Conservation (phyloP, 2,113 vertebrate genomes). For the Herpetotheres cachinnans region DNA sequence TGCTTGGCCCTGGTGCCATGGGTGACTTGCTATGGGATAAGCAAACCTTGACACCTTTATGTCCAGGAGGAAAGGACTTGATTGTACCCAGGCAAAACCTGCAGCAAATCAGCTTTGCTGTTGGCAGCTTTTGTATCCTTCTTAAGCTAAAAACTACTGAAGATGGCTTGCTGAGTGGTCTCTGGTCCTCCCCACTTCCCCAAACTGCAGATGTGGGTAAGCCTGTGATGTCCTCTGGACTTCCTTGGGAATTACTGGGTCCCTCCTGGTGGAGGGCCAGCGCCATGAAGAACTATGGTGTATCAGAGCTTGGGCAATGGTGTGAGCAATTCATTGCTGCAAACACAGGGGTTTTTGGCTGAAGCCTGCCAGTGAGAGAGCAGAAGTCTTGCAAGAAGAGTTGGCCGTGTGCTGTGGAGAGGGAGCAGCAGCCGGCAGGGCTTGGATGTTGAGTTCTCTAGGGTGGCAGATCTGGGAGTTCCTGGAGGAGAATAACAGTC, state of each 20-base stretch:
- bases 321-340: neutral
- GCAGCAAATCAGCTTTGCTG: neutral
- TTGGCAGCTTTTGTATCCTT: neutral
- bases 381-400: neutral
- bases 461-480: neutral
- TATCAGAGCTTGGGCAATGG: neutral
- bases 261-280: fast-evolving
- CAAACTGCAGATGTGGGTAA: fast-evolving
- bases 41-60: neutral
- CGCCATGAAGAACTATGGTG: neutral
- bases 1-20: neutral
- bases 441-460: neutral
- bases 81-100: neutral
- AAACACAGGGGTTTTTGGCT: neutral
- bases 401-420: neutral
- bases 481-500: neutral
- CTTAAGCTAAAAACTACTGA: neutral
- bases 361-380: neutral
- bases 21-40: neutral
- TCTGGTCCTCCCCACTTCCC: neutral
- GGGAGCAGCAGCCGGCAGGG: neutral
- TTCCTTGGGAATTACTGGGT: neutral
- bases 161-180: neutral
- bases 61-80: neutral
- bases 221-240: fast-evolving